Evolutionary conservation across 2,888 invertebrate genomes (phyloP).

Genomic region (Eristalis tenax): DNA sequence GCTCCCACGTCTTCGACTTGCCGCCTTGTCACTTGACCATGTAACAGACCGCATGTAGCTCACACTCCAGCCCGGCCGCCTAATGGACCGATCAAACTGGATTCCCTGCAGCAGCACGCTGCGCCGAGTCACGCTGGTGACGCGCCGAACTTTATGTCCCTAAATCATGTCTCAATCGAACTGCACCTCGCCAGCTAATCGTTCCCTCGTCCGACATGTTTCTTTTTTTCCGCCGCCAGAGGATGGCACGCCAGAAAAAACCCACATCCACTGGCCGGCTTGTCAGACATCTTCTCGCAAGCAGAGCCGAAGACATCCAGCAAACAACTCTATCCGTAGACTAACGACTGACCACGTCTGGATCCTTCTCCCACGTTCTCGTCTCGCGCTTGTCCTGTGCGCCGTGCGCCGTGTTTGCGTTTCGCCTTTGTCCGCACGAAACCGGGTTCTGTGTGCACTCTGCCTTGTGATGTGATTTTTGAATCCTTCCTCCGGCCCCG

Average conservation of each 20-base stretch:
- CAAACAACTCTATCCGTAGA: constrained; percentile 57
- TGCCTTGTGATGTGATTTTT: constrained; percentile 37
- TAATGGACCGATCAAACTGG: background rate
- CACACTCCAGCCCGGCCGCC: background rate
- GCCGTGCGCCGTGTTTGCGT: background rate
- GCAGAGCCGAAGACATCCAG: constrained; percentile 2
- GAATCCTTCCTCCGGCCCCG: background rate
- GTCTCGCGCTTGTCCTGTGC: constrained; percentile 43
- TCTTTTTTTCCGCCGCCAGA: background rate
- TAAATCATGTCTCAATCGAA: background rate
- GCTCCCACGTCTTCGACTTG: background rate
- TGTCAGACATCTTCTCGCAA: constrained; percentile 31
- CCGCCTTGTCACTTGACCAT: background rate
- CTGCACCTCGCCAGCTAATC: background rate
- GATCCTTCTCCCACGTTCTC: constrained; percentile 56
- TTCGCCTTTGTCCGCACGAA: constrained; percentile 3
- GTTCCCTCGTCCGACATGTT: background rate
- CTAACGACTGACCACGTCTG: constrained; percentile 57
- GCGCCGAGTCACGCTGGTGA: background rate
- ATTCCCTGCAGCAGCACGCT: background rate
- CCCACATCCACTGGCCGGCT: constrained; percentile 42
- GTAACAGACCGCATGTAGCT: background rate
- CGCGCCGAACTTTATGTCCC: background rate
- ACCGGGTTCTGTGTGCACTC: constrained; percentile 16
- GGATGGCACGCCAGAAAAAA: background rate